Evolutionary conservation across 2,113 vertebrate genomes (phyloP).

Genomic region (Petromus typicus): DNA sequence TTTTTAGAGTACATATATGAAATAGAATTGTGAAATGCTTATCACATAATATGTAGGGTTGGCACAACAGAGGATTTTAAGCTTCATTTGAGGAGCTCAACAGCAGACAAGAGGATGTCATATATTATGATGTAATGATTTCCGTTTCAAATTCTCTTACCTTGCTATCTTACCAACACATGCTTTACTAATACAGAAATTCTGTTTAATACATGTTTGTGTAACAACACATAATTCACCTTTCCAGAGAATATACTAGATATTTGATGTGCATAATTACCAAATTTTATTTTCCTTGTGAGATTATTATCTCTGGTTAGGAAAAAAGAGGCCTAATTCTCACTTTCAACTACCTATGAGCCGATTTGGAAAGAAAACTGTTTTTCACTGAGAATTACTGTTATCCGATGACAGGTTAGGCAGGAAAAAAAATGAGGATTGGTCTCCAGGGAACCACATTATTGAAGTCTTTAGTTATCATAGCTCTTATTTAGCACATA

Average conservation of each 20-base stretch:
- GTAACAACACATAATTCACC: conserved; percentile 74
- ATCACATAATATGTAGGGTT: background rate
- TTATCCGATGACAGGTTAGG: conserved; percentile 73
- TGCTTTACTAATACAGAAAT: conserved; percentile 74
- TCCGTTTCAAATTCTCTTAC: conserved; percentile 57
- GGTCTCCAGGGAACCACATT: conserved; percentile 41
- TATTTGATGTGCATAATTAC: conserved; percentile 78
- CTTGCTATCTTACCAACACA: conserved; percentile 35
- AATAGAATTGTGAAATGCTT: background rate
- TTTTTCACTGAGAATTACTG: conserved; percentile 70
- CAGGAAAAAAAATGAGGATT: conserved; percentile 40
- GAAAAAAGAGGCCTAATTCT: conserved; percentile 74
- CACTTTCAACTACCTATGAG: conserved; percentile 70
- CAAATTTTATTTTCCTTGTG: conserved; percentile 76
- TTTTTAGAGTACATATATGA: conserved; percentile 40
- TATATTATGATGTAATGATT: conserved; percentile 43
- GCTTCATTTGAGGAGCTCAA: conserved; percentile 31
- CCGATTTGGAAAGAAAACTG: conserved; percentile 60
- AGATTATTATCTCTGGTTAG: conserved; percentile 70
- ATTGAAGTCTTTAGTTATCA: conserved; percentile 61
- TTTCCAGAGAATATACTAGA: conserved; percentile 73
- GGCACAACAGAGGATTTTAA: background rate
- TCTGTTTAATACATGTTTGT: conserved; percentile 73
- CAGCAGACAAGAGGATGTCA: conserved; percentile 57
- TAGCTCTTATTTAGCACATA: conserved; percentile 23